Conservation (phyloP, 2,888 invertebrate species). For the Margaritifera margaritifera region DNA sequence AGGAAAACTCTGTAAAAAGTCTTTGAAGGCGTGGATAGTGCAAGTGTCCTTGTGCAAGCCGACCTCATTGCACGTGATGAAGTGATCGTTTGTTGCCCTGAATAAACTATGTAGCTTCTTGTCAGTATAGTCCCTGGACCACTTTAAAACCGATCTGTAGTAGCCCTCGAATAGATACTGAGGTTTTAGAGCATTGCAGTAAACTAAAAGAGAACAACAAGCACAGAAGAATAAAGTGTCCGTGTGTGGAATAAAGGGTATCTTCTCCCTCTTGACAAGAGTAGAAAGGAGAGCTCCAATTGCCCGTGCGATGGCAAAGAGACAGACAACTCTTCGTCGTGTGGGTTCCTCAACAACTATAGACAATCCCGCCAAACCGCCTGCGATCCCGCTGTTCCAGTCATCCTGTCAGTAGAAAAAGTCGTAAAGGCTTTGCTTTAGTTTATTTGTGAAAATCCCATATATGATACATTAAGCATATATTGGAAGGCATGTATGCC, state of each 20-base stretch:
- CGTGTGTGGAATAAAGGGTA: slow-evolving; percentile 50
- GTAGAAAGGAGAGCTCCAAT: slow-evolving; percentile 55
- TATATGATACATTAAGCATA: no score
- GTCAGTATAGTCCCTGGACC: slow-evolving; percentile 60
- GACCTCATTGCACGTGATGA: slow-evolving; percentile 51
- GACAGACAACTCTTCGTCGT: slow-evolving; percentile 45
- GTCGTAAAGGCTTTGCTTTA: neutral
- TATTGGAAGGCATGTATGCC: no score
- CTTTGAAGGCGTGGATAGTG: slow-evolving; percentile 45
- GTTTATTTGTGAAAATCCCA: no score
- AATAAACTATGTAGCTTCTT: slow-evolving; percentile 41
- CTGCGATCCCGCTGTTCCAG: slow-evolving; percentile 55
- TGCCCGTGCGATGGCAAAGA: slow-evolving; percentile 58
- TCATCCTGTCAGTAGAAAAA: slow-evolving; percentile 47
- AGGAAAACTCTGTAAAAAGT: slow-evolving; percentile 51
- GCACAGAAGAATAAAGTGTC: slow-evolving; percentile 53
- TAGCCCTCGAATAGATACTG: slow-evolving; percentile 53
- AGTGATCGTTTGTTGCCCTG: slow-evolving; percentile 42
- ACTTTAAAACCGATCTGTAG: slow-evolving; percentile 58
- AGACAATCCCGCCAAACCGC: slow-evolving; percentile 56
- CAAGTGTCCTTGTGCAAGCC: slow-evolving; percentile 54
- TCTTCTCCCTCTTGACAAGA: slow-evolving; percentile 45
- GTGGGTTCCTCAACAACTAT: slow-evolving; percentile 48
- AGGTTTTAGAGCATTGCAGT: slow-evolving; percentile 50
- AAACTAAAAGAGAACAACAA: slow-evolving; percentile 51